These are phyloP conservation scores for Cyphotilapia sp. DNA, from an alignment of 2,113 vertebrate genomes.

Conservation along the genomic window DNA sequence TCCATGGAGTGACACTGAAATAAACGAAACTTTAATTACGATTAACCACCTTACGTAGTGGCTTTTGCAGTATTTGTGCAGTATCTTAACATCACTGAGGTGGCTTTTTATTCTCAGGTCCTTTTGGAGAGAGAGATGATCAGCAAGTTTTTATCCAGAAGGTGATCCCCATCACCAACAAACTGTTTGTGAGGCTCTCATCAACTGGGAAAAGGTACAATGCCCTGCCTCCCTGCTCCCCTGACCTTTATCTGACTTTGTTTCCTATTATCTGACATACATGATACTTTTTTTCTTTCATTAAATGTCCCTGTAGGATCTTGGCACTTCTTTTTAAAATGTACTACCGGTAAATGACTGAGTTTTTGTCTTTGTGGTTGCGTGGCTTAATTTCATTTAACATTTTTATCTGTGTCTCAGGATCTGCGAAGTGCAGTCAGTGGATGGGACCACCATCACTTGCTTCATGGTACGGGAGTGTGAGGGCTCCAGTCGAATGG, in stretches of 20 bases:
- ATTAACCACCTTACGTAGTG: background rate
- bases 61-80: background rate
- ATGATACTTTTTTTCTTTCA: background rate
- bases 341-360: background rate
- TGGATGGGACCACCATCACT: constrained; percentile 91
- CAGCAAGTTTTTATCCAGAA: constrained; percentile 99
- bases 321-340: background rate
- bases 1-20: background rate
- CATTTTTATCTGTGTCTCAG: constrained; percentile 49
- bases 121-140: constrained; percentile 95
- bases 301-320: background rate
- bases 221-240: background rate
- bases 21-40: background rate
- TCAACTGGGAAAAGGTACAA: constrained; percentile 92
- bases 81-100: background rate
- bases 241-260: background rate
- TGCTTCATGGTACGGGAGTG: constrained; percentile 94
- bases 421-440: constrained; percentile 96
- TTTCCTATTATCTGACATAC: background rate
- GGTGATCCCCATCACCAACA: constrained; percentile 95
- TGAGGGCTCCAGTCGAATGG: constrained; percentile 96
- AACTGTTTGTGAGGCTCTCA: constrained; percentile 92
- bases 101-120: constrained; percentile 69
- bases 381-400: background rate
- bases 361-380: background rate